phyloP scores from a whole-genome alignment of 2,888 invertebrate species.

The Trachelus stipa region DNA sequence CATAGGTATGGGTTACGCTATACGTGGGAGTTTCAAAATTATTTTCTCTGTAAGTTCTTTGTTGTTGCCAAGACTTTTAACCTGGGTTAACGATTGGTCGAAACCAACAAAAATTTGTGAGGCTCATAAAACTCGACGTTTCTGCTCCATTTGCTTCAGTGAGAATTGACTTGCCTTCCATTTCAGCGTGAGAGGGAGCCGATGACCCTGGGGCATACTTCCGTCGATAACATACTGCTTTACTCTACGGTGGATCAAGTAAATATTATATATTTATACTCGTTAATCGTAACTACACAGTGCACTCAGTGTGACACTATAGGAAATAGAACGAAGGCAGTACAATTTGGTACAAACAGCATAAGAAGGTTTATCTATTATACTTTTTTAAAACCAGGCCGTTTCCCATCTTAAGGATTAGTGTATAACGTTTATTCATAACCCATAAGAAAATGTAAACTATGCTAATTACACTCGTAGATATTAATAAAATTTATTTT shows the following conservation, averaged over 20 bases:
- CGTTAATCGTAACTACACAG: neutral
- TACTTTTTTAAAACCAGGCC: neutral
- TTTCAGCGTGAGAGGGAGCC: slow-evolving; percentile 18
- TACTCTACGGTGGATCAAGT: neutral
- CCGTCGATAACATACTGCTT: slow-evolving; percentile 30
- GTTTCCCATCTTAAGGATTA: neutral
- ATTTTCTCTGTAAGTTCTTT: neutral
- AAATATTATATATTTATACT: neutral
- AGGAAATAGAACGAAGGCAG: neutral
- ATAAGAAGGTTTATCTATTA: neutral
- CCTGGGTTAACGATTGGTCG: neutral
- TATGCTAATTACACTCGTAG: neutral
- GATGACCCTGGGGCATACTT: slow-evolving; percentile 39
- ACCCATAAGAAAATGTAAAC: neutral
- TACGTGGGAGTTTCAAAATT: neutral
- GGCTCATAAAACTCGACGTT: neutral
- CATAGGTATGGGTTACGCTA: neutral
- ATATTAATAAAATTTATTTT: neutral
- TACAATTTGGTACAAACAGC: neutral
- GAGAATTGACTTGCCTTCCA: neutral
- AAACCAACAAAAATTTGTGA: neutral
- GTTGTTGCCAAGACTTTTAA: neutral
- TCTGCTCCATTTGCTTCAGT: slow-evolving; percentile 3
- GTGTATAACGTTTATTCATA: neutral
- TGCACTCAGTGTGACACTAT: neutral